phyloP scores from a whole-genome alignment of 1,140 invertebrate species.

The Brachionus rubens region DNA sequence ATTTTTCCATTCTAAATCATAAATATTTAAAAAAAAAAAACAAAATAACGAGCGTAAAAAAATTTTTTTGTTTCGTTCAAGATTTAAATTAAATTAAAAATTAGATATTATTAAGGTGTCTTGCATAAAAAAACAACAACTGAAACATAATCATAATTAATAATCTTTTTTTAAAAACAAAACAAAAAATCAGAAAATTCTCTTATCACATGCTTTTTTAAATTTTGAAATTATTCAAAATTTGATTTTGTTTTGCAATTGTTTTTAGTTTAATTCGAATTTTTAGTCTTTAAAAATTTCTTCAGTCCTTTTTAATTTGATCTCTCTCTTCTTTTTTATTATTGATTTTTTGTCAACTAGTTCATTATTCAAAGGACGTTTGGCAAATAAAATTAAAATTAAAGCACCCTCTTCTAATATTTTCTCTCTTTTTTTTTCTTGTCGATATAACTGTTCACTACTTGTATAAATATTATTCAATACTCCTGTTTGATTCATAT shows the following conservation, averaged over 20 bases:
- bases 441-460: too few relatives aligned
- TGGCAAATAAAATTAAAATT: constrained; percentile 9
- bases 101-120: too few relatives aligned
- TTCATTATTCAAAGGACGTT: constrained; percentile 30
- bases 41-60: too few relatives aligned
- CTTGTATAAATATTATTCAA: neutral
- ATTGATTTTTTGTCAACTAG: neutral
- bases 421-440: neutral
- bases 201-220: constrained; percentile 6
- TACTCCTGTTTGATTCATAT: too few relatives aligned
- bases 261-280: neutral
- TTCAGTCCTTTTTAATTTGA: neutral
- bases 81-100: neutral
- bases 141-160: too few relatives aligned
- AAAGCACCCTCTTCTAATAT: neutral
- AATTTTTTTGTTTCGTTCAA: neutral
- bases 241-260: neutral
- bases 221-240: neutral
- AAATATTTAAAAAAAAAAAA: neutral
- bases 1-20: constrained; percentile 15
- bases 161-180: neutral
- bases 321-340: neutral
- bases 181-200: neutral
- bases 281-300: constrained; percentile 11
- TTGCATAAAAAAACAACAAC: too few relatives aligned